These are phyloP conservation scores for Mormyrops boulengeri DNA, from an alignment of 2,797 vertebrate species.

Conservation along the genomic window DNA sequence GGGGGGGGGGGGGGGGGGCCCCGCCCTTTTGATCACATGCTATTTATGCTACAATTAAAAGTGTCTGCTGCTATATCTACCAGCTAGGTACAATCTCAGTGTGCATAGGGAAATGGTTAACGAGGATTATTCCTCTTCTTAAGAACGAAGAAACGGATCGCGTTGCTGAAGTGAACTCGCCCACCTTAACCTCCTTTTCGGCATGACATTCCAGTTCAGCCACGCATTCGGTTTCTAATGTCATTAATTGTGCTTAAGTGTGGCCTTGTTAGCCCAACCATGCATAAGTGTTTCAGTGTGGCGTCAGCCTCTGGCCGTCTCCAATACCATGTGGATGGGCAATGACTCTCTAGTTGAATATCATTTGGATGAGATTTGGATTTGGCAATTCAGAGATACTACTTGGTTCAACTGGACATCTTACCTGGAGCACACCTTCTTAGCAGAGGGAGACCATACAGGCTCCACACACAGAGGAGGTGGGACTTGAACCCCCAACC, in stretches of 20 bases:
- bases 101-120: background rate
- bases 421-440: background rate
- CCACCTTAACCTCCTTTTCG: background rate
- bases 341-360: background rate
- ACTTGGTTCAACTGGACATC: background rate
- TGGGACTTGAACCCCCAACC: background rate
- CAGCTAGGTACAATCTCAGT: background rate
- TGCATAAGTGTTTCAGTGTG: background rate
- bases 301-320: background rate
- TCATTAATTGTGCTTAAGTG: background rate
- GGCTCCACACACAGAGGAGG: background rate
- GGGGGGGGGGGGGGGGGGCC: too few relatives aligned
- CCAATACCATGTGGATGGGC: background rate
- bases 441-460: background rate
- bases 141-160: background rate
- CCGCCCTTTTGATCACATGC: too few relatives aligned
- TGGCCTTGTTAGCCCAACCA: background rate
- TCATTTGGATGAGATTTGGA: background rate
- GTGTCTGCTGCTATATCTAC: background rate
- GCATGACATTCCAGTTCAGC: background rate
- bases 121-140: background rate
- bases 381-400: background rate
- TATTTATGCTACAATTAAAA: background rate
- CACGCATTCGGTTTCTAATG: background rate
- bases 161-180: background rate